Base-by-base conservation (phyloP, 1,140 invertebrate genomes). In the Drosophila sp. region DNA sequence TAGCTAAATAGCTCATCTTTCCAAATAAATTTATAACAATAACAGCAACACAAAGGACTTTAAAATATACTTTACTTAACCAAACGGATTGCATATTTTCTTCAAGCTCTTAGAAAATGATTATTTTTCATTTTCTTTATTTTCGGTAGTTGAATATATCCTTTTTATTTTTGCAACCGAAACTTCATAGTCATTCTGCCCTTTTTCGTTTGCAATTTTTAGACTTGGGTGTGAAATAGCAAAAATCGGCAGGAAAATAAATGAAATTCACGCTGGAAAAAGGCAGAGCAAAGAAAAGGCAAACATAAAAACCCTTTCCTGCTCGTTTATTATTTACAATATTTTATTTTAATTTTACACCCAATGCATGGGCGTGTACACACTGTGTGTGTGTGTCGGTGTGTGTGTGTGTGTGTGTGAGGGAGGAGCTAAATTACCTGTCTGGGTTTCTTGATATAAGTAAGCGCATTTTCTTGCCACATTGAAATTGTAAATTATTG, bases 401-500 rank as follows among this genome's bases (percentile, higher is more conserved):
- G n/a, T 44, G 0, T 1, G n/a, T 17, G 41, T 17, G 6, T 47
- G 5, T 23, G 44, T 47, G n/a, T 44, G 0, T 1, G n/a, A 17
- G 17, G 5, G 41, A 23, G 41, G 17, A 47, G 23, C 25, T 25
- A 27, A 50, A 50, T 50, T 50, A 27, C 44, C 44, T 27, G 50
- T 50, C 58, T 63, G 29, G 40, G 33, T 35, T 35, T 35, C n/a
- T 35, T 35, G 33, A 41, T 17, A 44, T 63, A 54, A 60, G 64
- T 50, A 44, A 66, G 23, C 60, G 54, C 54, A 63, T 70, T 70
- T 66, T 63, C 70, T 72, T 70, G 40, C 70, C 57, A 57, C 57
- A 76, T 76, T 72, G 73, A 70, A 77, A 77, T 71, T 71, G 75
- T 65, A 77, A 77, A 77, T 77, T 76, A 77, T 74, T 70, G 61